Base-by-base conservation (phyloP, 2,797 vertebrate genomes). In the Vipera ursinii region DNA sequence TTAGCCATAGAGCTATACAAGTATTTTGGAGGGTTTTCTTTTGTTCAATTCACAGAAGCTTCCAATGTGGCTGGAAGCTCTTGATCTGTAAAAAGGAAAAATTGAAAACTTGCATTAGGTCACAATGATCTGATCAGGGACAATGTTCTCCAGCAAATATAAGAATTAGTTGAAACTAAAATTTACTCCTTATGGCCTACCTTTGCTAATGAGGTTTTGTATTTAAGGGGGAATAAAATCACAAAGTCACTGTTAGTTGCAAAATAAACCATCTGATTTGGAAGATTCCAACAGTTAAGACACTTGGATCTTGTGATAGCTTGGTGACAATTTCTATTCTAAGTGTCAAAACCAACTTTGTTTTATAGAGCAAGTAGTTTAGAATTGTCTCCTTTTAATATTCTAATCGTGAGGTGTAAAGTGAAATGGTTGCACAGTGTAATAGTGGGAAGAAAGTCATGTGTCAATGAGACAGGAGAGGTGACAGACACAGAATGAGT, bases 361-460 rank as follows among this genome's bases (percentile, higher is more conserved):
- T 93, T 98, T 95, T 97, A 96, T 97, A 96, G 95, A 97, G 94
- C 94, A 96, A 97, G 97, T 95, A 94, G 48, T 95, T 95, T 95
- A 96, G 96, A 96, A 94, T 97, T 97, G 97, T 98, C 98, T 98
- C 97, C 97, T 97, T 98, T 98, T 98, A 98, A 97, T 97, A 98
- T 99, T 99, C 99, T 99, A 99, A 99, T 99, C 98, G 98, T 97
- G 98, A 99, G 98, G 98, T 99, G 99, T 97, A 98, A 99, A 99
- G 98, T 99, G 98, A 98, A 99, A 98, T 98, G 98, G 98, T 98
- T 98, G 98, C 98, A 98, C 98, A 95, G 97, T 97, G 98, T 97
- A 98, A 98, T 98, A 98, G 98, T 98, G 98, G 98, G 98, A 98
- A 98, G 98, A 98, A 98, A 98, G 98, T 98, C 95, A 97, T 98